Percentiles rank a stretch among this genome's conserved stretches.
These are phyloP conservation scores for Prorops nasuta DNA, from an alignment of 1,140 invertebrate genomes.

Conservation along the genomic window DNA sequence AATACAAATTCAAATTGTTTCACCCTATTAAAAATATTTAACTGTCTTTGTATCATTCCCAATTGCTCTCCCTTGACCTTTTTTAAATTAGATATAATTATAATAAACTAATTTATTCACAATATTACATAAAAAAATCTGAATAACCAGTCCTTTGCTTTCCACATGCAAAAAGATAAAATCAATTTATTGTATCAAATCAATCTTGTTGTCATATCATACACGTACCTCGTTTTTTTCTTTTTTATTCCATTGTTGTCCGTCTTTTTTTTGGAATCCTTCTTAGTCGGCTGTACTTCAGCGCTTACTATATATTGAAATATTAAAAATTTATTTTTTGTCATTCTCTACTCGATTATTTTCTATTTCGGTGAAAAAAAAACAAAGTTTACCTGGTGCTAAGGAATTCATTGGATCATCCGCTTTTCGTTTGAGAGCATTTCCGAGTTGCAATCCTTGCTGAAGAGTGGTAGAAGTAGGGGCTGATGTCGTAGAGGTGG, in stretches of 20 bases:
- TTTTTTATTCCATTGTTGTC: constrained; percentile 88
- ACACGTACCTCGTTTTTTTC: constrained; percentile 93
- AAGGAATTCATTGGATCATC: constrained; percentile 47
- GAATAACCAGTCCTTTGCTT: no score
- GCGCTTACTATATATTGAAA: constrained; percentile 40
- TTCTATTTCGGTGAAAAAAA: not conserved
- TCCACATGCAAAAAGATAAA: no score
- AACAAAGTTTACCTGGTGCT: constrained; percentile 38
- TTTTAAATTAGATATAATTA: no score
- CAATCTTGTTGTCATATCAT: no score
- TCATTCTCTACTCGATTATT: not conserved
- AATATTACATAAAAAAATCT: no score
- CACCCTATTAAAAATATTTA: no score
- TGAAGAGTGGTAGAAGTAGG: constrained; percentile 45
- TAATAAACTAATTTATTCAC: no score
- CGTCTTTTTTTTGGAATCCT: constrained; percentile 79
- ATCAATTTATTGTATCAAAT: no score
- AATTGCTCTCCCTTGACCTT: no score
- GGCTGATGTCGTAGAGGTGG: constrained; percentile 39
- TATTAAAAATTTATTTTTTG: no score
- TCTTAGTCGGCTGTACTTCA: constrained; percentile 60
- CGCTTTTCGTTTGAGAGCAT: constrained; percentile 46
- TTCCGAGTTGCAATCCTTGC: constrained; percentile 45
- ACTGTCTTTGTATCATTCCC: no score
- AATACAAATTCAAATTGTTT: no score